phyloP scores from a whole-genome alignment of 2,113 vertebrate species.

The Anas platyrhynchos region DNA sequence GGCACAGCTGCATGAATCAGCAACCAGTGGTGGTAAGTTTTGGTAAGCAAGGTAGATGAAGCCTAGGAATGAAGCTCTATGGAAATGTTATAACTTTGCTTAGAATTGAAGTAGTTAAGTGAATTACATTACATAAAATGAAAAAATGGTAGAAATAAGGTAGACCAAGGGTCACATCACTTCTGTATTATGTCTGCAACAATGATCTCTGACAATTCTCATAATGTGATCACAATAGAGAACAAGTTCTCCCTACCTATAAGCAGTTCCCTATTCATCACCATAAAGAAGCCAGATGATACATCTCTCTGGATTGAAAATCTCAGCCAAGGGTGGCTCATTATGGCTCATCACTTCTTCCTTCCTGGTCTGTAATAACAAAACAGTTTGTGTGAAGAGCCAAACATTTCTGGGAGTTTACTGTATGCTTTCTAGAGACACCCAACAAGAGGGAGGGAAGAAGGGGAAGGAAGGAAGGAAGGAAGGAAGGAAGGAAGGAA shows the following conservation, averaged over 20 bases:
- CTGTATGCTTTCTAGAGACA: neutral
- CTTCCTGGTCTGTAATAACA: neutral
- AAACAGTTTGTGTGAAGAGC: neutral
- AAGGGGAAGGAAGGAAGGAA: neutral
- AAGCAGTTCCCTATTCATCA: neutral
- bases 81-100: neutral
- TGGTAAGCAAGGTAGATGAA: neutral
- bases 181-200: neutral
- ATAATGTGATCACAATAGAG: fast-evolving
- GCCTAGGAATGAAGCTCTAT: neutral
- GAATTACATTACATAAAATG: neutral
- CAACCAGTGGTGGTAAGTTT: neutral
- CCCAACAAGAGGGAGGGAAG: neutral
- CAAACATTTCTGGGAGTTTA: neutral
- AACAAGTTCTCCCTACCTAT: neutral
- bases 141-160: neutral
- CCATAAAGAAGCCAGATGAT: neutral
- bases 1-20: neutral
- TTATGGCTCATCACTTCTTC: neutral
- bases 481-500: neutral
- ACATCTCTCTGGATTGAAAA: neutral
- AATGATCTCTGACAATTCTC: neutral
- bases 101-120: neutral
- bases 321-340: neutral
- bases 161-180: neutral